A percentile compares a stretch with the other conserved stretches of the same genome.
These are phyloP conservation scores for Torymus tubicola DNA, from an alignment of 2,888 invertebrate genomes.

Conservation along the genomic window DNA sequence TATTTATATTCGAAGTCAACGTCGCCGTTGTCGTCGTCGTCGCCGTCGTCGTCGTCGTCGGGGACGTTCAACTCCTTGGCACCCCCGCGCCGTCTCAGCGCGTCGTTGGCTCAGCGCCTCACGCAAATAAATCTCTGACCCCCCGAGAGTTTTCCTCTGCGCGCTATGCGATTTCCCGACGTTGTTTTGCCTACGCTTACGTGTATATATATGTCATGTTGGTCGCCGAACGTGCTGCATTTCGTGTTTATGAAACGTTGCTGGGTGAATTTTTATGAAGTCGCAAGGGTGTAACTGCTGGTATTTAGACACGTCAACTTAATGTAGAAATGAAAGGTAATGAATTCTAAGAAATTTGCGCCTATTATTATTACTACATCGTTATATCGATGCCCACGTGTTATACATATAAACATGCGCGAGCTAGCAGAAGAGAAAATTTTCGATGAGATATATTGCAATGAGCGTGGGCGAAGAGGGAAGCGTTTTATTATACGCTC, in stretches of 20 bases:
- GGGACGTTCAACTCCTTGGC: conserved; percentile 67
- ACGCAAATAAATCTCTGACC: conserved; percentile 47
- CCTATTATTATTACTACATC: background rate
- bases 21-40: conserved; percentile 11
- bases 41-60: conserved; percentile 35
- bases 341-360: no score
- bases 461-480: conserved; percentile 11
- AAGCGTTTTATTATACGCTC: conserved; percentile 27
- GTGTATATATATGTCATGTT: no score
- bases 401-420: background rate
- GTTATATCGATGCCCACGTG: conserved; percentile 17
- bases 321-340: no score
- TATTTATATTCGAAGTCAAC: conserved; percentile 68
- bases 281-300: no score
- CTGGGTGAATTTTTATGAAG: no score
- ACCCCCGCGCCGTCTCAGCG: conserved; percentile 22
- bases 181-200: background rate
- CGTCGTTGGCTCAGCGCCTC: background rate
- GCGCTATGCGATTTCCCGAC: conserved; percentile 11
- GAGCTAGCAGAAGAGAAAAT: conserved; percentile 9
- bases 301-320: no score
- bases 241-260: no score
- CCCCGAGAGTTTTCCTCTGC: background rate
- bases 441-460: conserved; percentile 37
- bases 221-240: no score